Evolutionary conservation across 2,888 invertebrate species (phyloP).

Genomic region (Tenthredo scrophulariae): DNA sequence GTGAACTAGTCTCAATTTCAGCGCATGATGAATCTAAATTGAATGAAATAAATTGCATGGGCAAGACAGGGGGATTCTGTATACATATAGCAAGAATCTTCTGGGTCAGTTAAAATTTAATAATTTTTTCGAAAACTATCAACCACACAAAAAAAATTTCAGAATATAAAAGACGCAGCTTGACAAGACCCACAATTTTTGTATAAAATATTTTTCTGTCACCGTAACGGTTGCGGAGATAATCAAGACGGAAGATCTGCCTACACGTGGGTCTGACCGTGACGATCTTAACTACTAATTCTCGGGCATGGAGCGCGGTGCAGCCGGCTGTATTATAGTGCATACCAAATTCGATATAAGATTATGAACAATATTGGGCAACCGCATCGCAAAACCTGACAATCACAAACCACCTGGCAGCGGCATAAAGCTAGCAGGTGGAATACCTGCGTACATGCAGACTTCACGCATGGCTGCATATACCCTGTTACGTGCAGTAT

Average conservation of each 20-base stretch:
- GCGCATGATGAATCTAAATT: not conserved
- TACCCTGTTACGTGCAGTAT: not conserved
- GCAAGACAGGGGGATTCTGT: not conserved
- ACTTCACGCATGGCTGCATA: conserved; percentile 45
- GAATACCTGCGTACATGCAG: conserved; percentile 41
- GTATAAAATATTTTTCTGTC: not conserved
- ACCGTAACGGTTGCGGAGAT: not conserved
- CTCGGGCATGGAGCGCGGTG: not conserved
- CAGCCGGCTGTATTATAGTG: not conserved
- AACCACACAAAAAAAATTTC: not conserved
- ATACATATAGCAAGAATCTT: not conserved
- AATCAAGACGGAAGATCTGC: not conserved
- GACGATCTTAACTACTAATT: not conserved
- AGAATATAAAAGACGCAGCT: not conserved
- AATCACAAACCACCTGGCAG: conserved; percentile 37
- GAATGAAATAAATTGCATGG: not conserved
- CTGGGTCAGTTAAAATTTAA: not conserved
- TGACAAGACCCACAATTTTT: not conserved
- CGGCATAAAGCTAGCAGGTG: conserved; percentile 5
- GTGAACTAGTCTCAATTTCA: not conserved
- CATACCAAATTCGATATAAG: not conserved
- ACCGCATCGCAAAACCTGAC: conserved; percentile 37
- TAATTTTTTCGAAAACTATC: not conserved
- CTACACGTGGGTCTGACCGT: not conserved
- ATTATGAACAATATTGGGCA: conserved; percentile 26